Evolutionary conservation across 2,888 invertebrate species (phyloP).

Genomic region (Parnassius glacialis): DNA sequence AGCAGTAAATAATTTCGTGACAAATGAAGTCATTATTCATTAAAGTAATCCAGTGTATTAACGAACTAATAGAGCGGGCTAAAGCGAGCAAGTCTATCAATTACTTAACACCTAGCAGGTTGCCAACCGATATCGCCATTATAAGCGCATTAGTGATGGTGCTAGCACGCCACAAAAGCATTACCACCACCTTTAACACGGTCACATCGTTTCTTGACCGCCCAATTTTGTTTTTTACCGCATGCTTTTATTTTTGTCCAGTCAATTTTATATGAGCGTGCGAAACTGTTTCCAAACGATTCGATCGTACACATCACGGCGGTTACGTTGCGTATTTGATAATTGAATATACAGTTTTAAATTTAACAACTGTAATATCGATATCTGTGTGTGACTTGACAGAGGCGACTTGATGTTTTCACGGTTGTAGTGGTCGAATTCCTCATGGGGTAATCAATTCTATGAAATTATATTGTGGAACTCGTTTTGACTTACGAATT

Average conservation of each 20-base stretch:
- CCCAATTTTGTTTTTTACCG: constrained; percentile 69
- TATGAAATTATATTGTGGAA: constrained; percentile 1
- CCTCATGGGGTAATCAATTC: constrained; percentile 12
- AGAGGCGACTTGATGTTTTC: constrained; percentile 25
- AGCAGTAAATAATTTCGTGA: constrained; percentile 27
- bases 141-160: constrained; percentile 74
- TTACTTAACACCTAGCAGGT: constrained; percentile 69
- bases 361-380: constrained; percentile 39
- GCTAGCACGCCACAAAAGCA: constrained; percentile 71
- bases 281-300: constrained; percentile 49
- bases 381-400: constrained; percentile 34
- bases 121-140: constrained; percentile 67
- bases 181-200: constrained; percentile 73
- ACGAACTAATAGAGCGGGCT: constrained; percentile 58
- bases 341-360: constrained; percentile 47
- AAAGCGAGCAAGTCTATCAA: constrained; percentile 69
- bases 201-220: constrained; percentile 70
- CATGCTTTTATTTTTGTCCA: constrained; percentile 49
- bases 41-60: constrained; percentile 45
- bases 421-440: constrained; percentile 7
- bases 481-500: constrained; percentile 2
- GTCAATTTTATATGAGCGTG: constrained; percentile 61
- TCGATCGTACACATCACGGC: constrained; percentile 30
- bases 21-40: constrained; percentile 38
- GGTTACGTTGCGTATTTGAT: constrained; percentile 30